Evolutionary conservation across 2,113 vertebrate genomes (phyloP).

Genomic region (Prolemur simus): DNA sequence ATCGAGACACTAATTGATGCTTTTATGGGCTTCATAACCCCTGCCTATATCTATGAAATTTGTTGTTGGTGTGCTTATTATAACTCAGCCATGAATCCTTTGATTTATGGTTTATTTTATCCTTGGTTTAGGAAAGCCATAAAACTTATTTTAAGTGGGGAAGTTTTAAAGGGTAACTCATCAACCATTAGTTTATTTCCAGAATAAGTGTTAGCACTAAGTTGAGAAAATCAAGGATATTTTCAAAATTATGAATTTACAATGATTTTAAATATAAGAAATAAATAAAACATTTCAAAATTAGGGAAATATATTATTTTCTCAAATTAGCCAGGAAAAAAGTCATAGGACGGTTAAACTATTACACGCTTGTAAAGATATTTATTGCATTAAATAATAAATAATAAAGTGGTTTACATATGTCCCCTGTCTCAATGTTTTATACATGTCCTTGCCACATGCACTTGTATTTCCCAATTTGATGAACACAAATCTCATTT

Average conservation of each 20-base stretch:
- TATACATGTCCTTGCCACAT: background rate
- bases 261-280: background rate
- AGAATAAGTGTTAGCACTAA: background rate
- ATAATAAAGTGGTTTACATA: background rate
- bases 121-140: slow-evolving; percentile 64
- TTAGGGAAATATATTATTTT: background rate
- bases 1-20: slow-evolving; percentile 38
- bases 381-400: background rate
- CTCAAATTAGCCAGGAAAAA: background rate
- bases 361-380: background rate
- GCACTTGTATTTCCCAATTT: background rate
- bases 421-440: background rate
- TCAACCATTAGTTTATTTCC: slow-evolving; percentile 59
- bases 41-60: slow-evolving; percentile 57
- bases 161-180: background rate
- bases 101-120: slow-evolving; percentile 68
- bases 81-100: slow-evolving; percentile 54
- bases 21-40: slow-evolving; percentile 47
- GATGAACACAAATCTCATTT: background rate
- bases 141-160: slow-evolving; percentile 30
- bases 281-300: background rate
- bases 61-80: slow-evolving; percentile 43
- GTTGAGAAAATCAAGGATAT: background rate
- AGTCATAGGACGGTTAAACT: background rate
- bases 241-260: background rate